Base-by-base conservation (phyloP, 2,113 vertebrate genomes). In the Malurus cyaneus region DNA sequence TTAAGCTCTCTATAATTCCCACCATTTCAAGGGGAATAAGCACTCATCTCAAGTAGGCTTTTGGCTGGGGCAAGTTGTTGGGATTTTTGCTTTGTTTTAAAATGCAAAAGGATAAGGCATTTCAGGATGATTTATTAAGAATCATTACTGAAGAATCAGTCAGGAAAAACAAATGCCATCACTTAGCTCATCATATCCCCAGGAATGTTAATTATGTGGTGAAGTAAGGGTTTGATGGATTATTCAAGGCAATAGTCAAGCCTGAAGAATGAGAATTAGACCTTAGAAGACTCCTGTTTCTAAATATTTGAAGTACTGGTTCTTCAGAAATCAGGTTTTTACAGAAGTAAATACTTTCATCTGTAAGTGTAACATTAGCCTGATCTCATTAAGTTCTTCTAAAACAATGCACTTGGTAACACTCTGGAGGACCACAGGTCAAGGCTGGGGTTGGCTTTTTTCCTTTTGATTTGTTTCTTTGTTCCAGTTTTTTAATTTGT, bases 11-110 rank as follows among this genome's bases (percentile, higher is more conserved):
- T 18, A 29, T 5, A 31, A 12, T n/a, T 73, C 16, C 19, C 12
- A 44, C 36, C 24, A 88, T 26, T 62, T 76, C 54, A 80, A n/a
- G 42, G 8, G 14, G 12, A 62, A 42, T 29, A 67, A 72, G 34
- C 14, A 56, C 3, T 46, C 14, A 9, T 77, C 36, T 91, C 11
- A 80, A 69, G 16, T 83, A 77, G 14, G 6, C 17, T 0, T 42
- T 71, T 85, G 18, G 4, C 0, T 62, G 24, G 9, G 4, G 5
- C 4, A 2, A 11, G 7, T 11, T 24, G 18, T 9, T 36, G 36
- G 0, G 1, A 3, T 26, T 36, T 72, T 60, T 28, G 6, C 7
- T 87, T 65, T 57, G 11, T 26, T 94, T 85, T 56, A 26, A 76
- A 88, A 69, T 77, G 6, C 42, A 88, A 71, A 85, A 76, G 8